Evolutionary conservation across 2,113 vertebrate species (phyloP), one percentile per base, ranked within the genome.

Genomic region (Bubalus kerabau): DNA sequence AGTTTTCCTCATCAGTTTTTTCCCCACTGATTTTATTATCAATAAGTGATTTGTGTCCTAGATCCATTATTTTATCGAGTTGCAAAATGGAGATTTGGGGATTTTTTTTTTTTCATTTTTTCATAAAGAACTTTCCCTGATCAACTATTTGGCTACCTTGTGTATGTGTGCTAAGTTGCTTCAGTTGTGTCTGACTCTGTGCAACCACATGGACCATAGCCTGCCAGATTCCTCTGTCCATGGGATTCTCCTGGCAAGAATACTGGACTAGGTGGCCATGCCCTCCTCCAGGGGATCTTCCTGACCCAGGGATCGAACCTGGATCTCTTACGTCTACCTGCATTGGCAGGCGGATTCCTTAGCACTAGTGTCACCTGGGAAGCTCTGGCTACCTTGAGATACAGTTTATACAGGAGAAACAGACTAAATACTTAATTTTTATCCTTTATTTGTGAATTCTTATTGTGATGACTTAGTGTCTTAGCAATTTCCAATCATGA

Each of bases 391-490:
- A 40, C 16, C 16, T 23, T 87, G 13, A 90, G 46, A 4, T 74
- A 52, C 28, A 74, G 13, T 93, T 95, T 95, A 71, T 81, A 80
- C 30, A 93, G 28, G 50, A 92, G 87, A 93, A 76, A 46, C 59
- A 93, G 46, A 96, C 46, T 83, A 90, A 94, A 74, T 86, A 43
- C 56, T 97, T 64, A 88, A 17, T 56, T 85, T 64, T 94, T 80
- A 82, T 62, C 21, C 46, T 83, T 48, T 96, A 28, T 84, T 84
- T 76, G 19, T 52, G 67, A 97, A 76, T 80, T 54, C 67, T 97
- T 48, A 89, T 84, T 94, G 17, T 48, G 43, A 82, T 32, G 28
- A 50, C 15, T 96, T 71, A 84, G 2, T 90, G 26, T 95, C 32
- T 90, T 92, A 64, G 30, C 15, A 81, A 71, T 43, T 93, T 93